These are phyloP conservation scores for Drosophila nikananu DNA, from an alignment of 1,140 invertebrate genomes.

Conservation along the genomic window DNA sequence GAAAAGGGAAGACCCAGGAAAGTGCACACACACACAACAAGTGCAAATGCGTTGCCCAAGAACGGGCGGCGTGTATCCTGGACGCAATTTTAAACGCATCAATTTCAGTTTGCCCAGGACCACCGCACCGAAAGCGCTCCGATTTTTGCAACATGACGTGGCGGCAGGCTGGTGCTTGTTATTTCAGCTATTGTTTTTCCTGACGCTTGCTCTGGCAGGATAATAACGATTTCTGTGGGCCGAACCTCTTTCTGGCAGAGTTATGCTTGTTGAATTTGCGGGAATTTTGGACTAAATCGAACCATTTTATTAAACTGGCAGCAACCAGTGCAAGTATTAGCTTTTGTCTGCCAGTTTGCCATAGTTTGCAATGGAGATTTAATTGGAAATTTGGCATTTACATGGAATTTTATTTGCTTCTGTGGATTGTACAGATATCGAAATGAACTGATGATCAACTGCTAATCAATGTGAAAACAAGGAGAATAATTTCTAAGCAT, in stretches of 20 bases:
- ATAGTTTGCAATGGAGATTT: constrained; percentile 9
- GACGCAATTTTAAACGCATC: constrained; percentile 82
- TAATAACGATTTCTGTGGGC: constrained; percentile 23
- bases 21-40: constrained; percentile 31
- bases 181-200: constrained; percentile 40
- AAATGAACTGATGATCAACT: constrained; percentile 16
- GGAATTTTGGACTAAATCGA: constrained; percentile 27
- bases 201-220: constrained; percentile 10
- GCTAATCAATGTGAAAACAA: constrained; percentile 5
- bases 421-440: neutral
- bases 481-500: neutral
- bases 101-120: constrained; percentile 72
- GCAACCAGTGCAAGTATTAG: constrained; percentile 15
- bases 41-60: constrained; percentile 29
- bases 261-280: constrained; percentile 26
- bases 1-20: constrained; percentile 40
- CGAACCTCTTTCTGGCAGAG: neutral
- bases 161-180: constrained; percentile 34
- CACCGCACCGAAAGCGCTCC: constrained; percentile 65
- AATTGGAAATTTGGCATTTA: constrained; percentile 28
- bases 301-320: constrained; percentile 20
- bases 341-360: constrained; percentile 2
- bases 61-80: constrained; percentile 51
- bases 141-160: constrained; percentile 57
- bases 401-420: constrained; percentile 14